phyloP scores from a whole-genome alignment of 2,797 vertebrate genomes.

The Telmatherina bonti region DNA sequence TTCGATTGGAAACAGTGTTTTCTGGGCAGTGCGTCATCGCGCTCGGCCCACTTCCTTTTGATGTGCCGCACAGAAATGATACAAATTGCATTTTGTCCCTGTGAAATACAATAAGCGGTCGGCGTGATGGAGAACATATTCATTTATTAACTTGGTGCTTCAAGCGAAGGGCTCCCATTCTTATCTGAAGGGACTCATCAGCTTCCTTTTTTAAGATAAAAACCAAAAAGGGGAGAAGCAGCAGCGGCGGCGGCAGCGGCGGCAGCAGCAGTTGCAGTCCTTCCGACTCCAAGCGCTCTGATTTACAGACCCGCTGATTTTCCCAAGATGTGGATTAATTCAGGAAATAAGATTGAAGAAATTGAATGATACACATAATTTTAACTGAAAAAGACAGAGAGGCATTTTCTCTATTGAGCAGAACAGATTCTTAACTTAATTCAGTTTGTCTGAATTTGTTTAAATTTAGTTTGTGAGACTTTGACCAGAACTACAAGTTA shows the following conservation, averaged over 20 bases:
- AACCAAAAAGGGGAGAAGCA: constrained; percentile 34
- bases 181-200: constrained; percentile 77
- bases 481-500: constrained; percentile 6
- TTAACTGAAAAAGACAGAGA: constrained; percentile 27
- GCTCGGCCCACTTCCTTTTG: constrained; percentile 75
- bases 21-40: constrained; percentile 73
- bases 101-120: constrained; percentile 81
- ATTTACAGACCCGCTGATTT: constrained; percentile 65
- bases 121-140: constrained; percentile 83
- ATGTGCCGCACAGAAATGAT: constrained; percentile 74
- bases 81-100: constrained; percentile 81
- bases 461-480: constrained; percentile 35
- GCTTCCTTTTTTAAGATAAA: constrained; percentile 70
- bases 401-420: constrained; percentile 14
- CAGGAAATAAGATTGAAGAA: constrained; percentile 61
- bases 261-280: constrained; percentile 28
- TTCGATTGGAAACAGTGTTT: constrained; percentile 77
- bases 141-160: constrained; percentile 77
- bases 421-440: constrained; percentile 28
- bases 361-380: constrained; percentile 33
- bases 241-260: constrained; percentile 30
- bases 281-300: constrained; percentile 58
- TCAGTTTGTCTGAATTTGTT: constrained; percentile 51
- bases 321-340: constrained; percentile 55
- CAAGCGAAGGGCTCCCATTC: constrained; percentile 68